Conservation (phyloP, 2,888 invertebrate genomes). For the Teleogryllus oceanicus region DNA sequence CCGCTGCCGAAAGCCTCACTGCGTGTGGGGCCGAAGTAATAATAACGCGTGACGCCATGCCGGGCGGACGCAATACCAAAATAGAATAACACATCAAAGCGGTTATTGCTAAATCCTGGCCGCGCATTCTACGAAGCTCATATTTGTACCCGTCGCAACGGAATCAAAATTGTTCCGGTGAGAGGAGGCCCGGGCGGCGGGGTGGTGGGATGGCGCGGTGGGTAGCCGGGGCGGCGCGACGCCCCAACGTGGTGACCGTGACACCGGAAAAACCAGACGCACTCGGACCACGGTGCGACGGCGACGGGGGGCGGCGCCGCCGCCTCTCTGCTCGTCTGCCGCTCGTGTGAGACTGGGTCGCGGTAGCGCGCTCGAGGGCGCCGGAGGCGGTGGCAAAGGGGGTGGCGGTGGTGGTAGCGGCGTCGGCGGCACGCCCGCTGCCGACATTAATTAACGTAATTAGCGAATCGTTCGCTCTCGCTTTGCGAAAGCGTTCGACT, state of each 20-base stretch:
- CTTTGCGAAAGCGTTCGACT: conserved; percentile 26
- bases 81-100: conserved; percentile 18
- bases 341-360: not conserved
- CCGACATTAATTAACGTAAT: conserved; percentile 37
- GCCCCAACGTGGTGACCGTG: not conserved
- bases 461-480: conserved; percentile 31
- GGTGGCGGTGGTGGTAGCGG: not conserved
- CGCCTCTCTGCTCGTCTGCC: conserved; percentile 5
- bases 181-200: not conserved
- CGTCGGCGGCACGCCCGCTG: conserved; percentile 25
- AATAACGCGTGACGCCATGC: not conserved
- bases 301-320: not conserved
- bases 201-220: no score
- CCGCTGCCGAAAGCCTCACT: no score
- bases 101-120: conserved; percentile 18
- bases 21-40: not conserved
- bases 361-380: not conserved
- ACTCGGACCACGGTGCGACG: not conserved
- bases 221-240: not conserved
- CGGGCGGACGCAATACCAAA: not conserved
- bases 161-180: conserved; percentile 18
- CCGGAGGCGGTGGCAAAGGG: no score
- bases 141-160: not conserved
- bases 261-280: not conserved
- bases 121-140: conserved; percentile 8